These are phyloP conservation scores for Acheta domesticus DNA, from an alignment of 2,888 invertebrate genomes.

Conservation along the genomic window DNA sequence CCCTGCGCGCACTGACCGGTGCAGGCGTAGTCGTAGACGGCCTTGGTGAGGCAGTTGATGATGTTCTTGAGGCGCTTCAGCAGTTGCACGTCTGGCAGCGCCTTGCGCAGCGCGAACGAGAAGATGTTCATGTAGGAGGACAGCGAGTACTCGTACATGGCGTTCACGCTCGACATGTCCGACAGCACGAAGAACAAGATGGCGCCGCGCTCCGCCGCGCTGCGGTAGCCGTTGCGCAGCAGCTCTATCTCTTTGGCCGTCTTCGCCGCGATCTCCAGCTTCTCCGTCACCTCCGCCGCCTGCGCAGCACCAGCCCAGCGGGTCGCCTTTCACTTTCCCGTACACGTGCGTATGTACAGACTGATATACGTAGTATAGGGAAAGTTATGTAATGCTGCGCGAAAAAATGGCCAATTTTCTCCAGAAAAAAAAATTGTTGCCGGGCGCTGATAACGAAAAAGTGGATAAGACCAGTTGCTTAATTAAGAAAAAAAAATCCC, in stretches of 20 bases:
- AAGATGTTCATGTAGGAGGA: constrained; percentile 83
- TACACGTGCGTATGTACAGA: too few relatives aligned
- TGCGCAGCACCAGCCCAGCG: too few relatives aligned
- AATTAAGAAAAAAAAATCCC: too few relatives aligned
- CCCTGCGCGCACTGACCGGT: constrained; percentile 64
- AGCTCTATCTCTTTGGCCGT: constrained; percentile 80
- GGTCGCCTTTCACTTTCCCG: too few relatives aligned
- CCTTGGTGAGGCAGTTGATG: constrained; percentile 78
- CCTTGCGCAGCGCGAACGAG: constrained; percentile 72
- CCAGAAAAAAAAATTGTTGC: too few relatives aligned
- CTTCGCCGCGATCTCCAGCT: constrained; percentile 69
- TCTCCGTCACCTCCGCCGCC: constrained; percentile 60
- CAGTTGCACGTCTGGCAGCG: constrained; percentile 76
- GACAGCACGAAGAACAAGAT: constrained; percentile 86
- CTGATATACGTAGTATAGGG: too few relatives aligned
- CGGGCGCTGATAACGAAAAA: too few relatives aligned
- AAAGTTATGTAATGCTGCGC: too few relatives aligned
- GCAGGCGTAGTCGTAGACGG: constrained; percentile 87
- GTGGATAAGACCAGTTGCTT: too few relatives aligned
- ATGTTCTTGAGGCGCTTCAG: constrained; percentile 73
- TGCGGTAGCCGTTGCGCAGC: constrained; percentile 78
- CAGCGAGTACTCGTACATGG: constrained; percentile 91
- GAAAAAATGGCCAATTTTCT: too few relatives aligned
- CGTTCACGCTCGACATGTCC: constrained; percentile 83
- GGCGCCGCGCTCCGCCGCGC: constrained; percentile 81